phyloP scores from a whole-genome alignment of 2,797 vertebrate genomes.

The Sebastes flavidus region DNA sequence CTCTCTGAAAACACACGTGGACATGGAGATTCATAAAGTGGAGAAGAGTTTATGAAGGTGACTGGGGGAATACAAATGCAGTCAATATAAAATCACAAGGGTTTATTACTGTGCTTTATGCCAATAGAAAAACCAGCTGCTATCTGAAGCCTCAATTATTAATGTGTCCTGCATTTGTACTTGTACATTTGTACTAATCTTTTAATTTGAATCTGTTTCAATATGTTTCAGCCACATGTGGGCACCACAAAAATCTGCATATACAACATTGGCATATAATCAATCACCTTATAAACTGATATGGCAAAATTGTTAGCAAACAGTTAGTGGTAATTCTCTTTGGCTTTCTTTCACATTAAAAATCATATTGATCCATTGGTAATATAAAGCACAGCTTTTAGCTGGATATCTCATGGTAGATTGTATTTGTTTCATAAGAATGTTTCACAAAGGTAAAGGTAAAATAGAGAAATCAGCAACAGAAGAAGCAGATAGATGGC shows the following conservation, averaged over 20 bases:
- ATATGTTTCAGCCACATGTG: no score
- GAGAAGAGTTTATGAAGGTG: not conserved
- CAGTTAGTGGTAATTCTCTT: not conserved
- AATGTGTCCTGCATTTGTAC: not conserved
- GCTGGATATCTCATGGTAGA: not conserved
- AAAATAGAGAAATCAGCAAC: not conserved
- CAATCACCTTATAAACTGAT: not conserved
- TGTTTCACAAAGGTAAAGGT: not conserved
- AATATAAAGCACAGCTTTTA: not conserved
- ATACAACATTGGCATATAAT: not conserved
- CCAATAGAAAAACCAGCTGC: not conserved
- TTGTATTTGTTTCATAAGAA: not conserved
- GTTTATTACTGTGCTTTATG: not conserved
- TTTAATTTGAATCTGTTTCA: not conserved
- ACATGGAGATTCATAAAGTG: not conserved
- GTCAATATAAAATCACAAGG: not conserved
- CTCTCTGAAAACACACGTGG: slow-evolving; percentile 82
- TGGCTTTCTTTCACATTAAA: not conserved
- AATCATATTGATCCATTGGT: not conserved
- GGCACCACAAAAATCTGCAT: not conserved
- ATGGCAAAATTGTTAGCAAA: not conserved
- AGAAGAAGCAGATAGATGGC: not conserved
- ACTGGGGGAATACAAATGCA: not conserved
- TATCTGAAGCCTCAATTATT: not conserved
- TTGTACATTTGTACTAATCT: not conserved